These are phyloP conservation scores for Mactromeris polynyma DNA, from an alignment of 2,888 invertebrate species.

Conservation along the genomic window DNA sequence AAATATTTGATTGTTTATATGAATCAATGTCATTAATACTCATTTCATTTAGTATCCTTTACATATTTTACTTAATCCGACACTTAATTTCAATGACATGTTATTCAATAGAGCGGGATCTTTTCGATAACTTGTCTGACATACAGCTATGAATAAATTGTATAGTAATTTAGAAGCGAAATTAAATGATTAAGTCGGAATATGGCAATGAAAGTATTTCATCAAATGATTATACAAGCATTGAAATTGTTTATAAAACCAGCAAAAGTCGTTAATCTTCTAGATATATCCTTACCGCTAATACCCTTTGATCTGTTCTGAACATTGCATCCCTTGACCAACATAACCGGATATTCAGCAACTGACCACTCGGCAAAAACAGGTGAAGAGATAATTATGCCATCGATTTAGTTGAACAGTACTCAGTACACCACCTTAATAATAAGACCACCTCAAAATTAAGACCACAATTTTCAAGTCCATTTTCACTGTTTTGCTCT, in stretches of 20 bases:
- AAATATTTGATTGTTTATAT: constrained; percentile 1
- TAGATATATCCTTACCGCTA: not conserved
- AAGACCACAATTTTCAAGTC: too few relatives aligned
- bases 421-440: too few relatives aligned
- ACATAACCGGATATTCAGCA: not conserved
- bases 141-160: constrained; percentile 39
- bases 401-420: too few relatives aligned
- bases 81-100: constrained; percentile 46
- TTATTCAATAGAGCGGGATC: constrained; percentile 44
- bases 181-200: constrained; percentile 44
- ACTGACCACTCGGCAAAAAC: not conserved
- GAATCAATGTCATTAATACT: constrained; percentile 33
- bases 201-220: constrained; percentile 36
- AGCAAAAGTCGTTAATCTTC: not conserved
- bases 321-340: not conserved
- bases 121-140: constrained; percentile 51
- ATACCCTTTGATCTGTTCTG: not conserved
- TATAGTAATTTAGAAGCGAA: constrained; percentile 36
- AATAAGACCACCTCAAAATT: too few relatives aligned
- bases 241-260: not conserved
- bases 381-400: too few relatives aligned
- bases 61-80: constrained; percentile 27
- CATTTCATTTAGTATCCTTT: not conserved
- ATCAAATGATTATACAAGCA: not conserved
- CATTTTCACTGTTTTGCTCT: too few relatives aligned